phyloP scores from a whole-genome alignment of 1,140 invertebrate genomes.

The Calliopsis andreniformis region DNA sequence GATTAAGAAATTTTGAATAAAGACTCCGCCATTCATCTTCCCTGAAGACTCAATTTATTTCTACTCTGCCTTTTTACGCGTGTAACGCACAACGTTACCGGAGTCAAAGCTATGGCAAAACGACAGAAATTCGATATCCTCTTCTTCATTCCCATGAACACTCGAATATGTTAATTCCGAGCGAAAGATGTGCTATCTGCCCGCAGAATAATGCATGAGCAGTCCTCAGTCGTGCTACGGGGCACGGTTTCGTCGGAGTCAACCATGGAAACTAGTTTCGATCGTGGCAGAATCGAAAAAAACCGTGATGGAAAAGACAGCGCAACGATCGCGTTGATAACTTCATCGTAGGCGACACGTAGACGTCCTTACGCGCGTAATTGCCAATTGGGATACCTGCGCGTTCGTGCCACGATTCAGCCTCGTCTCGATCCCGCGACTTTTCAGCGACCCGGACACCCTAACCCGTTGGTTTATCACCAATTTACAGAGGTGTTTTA shows the following conservation, averaged over 20 bases:
- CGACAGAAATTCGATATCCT: background rate
- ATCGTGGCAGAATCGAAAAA: background rate
- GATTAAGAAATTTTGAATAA: too few species aligned
- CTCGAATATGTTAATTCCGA: conserved; percentile 9
- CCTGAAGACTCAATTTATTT: background rate
- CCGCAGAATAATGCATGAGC: conserved; percentile 11
- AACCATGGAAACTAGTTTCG: background rate
- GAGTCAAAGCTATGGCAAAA: background rate
- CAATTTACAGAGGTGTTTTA: conserved; percentile 71
- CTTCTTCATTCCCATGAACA: background rate
- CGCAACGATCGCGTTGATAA: background rate
- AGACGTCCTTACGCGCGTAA: conserved; percentile 1
- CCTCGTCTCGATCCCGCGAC: conserved; percentile 41
- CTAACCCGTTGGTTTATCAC: conserved; percentile 66
- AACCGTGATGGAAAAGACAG: background rate
- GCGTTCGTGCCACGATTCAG: conserved; percentile 4
- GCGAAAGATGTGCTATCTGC: conserved; percentile 7
- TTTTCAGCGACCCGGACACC: conserved; percentile 47
- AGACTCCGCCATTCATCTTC: background rate
- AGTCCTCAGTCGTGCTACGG: background rate
- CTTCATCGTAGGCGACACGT: background rate
- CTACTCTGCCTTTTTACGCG: background rate
- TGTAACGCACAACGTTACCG: too few species aligned
- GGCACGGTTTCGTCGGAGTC: background rate
- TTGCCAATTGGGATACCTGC: conserved; percentile 13